Conservation (phyloP, 2,888 invertebrate genomes). For the Drosophila mimica region DNA sequence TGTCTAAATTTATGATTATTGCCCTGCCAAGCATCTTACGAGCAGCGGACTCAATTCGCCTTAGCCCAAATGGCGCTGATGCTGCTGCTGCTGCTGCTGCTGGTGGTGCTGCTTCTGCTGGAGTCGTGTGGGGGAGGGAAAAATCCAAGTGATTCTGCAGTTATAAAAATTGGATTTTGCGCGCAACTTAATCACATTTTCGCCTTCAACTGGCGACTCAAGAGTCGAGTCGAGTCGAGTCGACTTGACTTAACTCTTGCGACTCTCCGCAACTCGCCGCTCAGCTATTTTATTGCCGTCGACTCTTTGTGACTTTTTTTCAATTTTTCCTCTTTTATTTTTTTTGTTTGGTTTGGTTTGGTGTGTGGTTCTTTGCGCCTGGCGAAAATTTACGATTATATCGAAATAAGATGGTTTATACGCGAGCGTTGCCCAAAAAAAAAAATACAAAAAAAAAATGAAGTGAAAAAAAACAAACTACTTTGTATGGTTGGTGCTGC, state of each 20-base stretch:
- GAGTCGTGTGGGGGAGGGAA: conserved; percentile 66
- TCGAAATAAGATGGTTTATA: conserved; percentile 81
- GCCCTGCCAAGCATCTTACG: conserved; percentile 80
- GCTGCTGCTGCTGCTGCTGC: conserved; percentile 12
- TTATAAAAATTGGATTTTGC: conserved; percentile 80
- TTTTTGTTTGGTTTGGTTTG: conserved; percentile 46
- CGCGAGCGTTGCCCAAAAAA: conserved; percentile 66
- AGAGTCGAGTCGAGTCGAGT: conserved; percentile 49
- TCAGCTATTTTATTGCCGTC: conserved; percentile 77
- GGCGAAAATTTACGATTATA: conserved; percentile 81
- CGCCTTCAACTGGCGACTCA: conserved; percentile 76
- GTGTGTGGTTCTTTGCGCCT: conserved; percentile 61
- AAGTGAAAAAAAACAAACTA: conserved; percentile 40
- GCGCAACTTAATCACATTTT: conserved; percentile 81
- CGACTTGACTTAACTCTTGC: conserved; percentile 49
- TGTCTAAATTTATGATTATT: conserved; percentile 80
- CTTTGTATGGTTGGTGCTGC: conserved; percentile 61
- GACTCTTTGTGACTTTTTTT: conserved; percentile 72
- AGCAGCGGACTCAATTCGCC: conserved; percentile 78
- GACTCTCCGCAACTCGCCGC: conserved; percentile 36
- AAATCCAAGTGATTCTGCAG: conserved; percentile 77
- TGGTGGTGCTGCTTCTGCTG: conserved; percentile 17
- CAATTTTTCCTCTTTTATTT: conserved; percentile 23
- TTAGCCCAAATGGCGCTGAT: conserved; percentile 65
- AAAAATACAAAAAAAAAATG: conserved; percentile 24